Evolutionary conservation across 2,113 vertebrate genomes (phyloP).

Genomic region (Cochlearius cochlearius): DNA sequence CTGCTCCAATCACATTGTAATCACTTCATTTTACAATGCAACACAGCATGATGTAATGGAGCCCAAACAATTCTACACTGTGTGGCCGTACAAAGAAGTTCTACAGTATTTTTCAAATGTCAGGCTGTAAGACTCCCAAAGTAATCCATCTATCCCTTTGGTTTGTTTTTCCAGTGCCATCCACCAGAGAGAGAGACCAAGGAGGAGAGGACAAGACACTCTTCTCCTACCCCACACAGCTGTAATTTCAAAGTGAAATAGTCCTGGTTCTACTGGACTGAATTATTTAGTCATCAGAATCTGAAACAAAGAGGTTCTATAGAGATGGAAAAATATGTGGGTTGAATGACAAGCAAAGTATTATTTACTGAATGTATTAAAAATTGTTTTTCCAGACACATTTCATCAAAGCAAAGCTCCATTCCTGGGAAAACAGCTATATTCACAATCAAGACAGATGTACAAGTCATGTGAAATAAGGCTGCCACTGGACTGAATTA

Average conservation of each 20-base stretch:
- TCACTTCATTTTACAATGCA: slow-evolving; percentile 52
- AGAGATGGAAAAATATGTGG: slow-evolving; percentile 2
- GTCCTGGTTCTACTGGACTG: slow-evolving; percentile 5
- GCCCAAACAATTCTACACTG: slow-evolving; percentile 15
- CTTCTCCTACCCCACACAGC: slow-evolving; percentile 38
- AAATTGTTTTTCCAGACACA: slow-evolving; percentile 57
- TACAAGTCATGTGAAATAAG: slow-evolving; percentile 53
- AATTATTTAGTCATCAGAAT: slow-evolving; percentile 43
- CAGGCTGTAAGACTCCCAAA: background rate
- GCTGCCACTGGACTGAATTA: slow-evolving; percentile 55
- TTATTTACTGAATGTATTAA: slow-evolving; percentile 55
- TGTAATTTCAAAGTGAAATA: slow-evolving; percentile 37
- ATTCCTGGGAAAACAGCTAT: slow-evolving; percentile 16
- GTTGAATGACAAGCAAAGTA: slow-evolving; percentile 41
- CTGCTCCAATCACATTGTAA: slow-evolving; percentile 29
- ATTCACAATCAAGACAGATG: slow-evolving; percentile 41
- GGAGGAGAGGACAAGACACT: slow-evolving; percentile 25
- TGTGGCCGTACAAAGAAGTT: background rate
- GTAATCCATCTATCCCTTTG: background rate
- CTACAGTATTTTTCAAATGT: background rate
- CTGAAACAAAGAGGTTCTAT: slow-evolving; percentile 43
- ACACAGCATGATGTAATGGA: slow-evolving; percentile 39
- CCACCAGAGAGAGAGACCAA: background rate
- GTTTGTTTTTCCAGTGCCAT: background rate
- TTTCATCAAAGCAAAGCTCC: slow-evolving; percentile 48